These are phyloP conservation scores for Drosophila carrolli DNA, from an alignment of 1,140 invertebrate genomes.

Conservation along the genomic window DNA sequence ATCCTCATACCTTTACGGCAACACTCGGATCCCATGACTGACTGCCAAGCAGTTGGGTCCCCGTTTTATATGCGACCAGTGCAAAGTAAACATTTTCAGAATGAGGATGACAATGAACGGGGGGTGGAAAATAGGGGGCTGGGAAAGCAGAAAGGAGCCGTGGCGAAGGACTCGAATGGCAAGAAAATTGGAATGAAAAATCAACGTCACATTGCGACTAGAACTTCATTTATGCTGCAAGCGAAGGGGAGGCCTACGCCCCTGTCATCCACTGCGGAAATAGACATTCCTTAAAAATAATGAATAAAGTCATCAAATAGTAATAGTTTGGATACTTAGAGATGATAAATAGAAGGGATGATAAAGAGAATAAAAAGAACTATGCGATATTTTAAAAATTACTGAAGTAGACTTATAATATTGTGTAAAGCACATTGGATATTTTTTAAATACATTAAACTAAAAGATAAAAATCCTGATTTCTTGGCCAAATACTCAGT, in stretches of 20 bases:
- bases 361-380: too few species aligned
- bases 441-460: too few species aligned
- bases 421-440: too few species aligned
- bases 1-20: constrained; percentile 37
- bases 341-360: too few species aligned
- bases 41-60: constrained; percentile 56
- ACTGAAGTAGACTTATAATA: too few species aligned
- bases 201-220: constrained; percentile 61
- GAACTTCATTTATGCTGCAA: constrained; percentile 42
- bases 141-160: constrained; percentile 27
- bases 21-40: constrained; percentile 54
- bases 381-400: too few species aligned
- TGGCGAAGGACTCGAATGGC: constrained; percentile 35
- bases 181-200: constrained; percentile 76
- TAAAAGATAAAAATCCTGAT: too few species aligned
- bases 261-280: constrained; percentile 6
- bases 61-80: constrained; percentile 74
- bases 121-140: background rate
- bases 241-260: constrained; percentile 6
- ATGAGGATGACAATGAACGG: constrained; percentile 30
- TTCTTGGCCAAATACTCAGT: too few species aligned
- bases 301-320: background rate
- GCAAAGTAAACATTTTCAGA: constrained; percentile 69
- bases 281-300: background rate
- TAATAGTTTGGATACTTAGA: too few species aligned